phyloP scores from a whole-genome alignment of 2,113 vertebrate genomes.

The Halichoeres trimaculatus region DNA sequence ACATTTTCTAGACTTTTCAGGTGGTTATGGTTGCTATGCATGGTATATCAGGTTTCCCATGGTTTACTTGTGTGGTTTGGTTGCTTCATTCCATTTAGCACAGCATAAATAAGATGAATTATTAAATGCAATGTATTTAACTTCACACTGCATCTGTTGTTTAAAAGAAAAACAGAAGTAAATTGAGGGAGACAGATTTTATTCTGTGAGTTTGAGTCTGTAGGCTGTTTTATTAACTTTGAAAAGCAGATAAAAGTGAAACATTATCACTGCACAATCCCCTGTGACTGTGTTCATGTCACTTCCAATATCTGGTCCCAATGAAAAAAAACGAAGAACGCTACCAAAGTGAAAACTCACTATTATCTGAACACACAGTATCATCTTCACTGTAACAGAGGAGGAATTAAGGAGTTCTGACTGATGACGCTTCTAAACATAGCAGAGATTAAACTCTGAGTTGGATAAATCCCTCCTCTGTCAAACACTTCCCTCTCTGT shows the following conservation, averaged over 20 bases:
- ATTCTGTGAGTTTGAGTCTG: background rate
- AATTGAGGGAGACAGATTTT: slow-evolving; percentile 7
- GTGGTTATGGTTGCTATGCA: too few species aligned
- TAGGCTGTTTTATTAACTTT: slow-evolving; percentile 20
- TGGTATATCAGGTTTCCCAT: too few species aligned
- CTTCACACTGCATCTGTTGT: slow-evolving; percentile 7
- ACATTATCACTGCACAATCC: background rate
- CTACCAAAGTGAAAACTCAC: background rate
- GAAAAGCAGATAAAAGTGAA: slow-evolving; percentile 8
- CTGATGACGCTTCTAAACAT: slow-evolving; percentile 7
- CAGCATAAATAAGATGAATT: slow-evolving; percentile 5
- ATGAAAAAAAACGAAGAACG: background rate
- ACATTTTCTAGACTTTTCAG: too few species aligned
- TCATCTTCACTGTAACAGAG: slow-evolving; percentile 6
- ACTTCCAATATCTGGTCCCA: background rate
- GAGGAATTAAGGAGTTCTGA: slow-evolving; percentile 32
- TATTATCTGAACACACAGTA: slow-evolving; percentile 18
- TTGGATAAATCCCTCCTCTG: slow-evolving; percentile 12
- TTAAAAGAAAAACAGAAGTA: background rate
- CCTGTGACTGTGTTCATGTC: background rate
- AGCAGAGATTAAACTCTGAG: slow-evolving; percentile 16
- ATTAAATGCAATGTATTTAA: slow-evolving; percentile 27
- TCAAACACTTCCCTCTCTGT: slow-evolving; percentile 5
- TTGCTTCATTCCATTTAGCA: slow-evolving; percentile 2
- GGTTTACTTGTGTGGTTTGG: slow-evolving; percentile 10